A percentile compares a stretch with the other conserved stretches of the same genome.
Evolutionary conservation across 2,888 invertebrate species (phyloP).

Genomic region (Spicauda simplicius): DNA sequence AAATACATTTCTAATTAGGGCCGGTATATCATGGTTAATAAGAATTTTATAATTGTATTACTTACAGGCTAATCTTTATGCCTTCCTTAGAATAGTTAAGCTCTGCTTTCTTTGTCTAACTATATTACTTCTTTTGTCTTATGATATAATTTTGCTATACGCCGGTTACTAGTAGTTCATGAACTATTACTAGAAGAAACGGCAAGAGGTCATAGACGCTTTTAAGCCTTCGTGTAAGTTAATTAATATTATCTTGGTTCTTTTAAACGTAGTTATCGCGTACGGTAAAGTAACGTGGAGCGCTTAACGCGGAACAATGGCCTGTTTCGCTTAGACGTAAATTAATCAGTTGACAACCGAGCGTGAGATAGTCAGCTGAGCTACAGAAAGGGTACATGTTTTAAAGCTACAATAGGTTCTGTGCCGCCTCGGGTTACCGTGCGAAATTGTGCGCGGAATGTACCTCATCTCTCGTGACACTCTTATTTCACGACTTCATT

Average conservation of each 20-base stretch:
- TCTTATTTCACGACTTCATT: constrained; percentile 44
- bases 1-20: too few relatives aligned
- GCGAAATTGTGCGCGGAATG: constrained; percentile 62
- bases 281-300: constrained; percentile 28
- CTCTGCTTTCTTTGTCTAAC: too few relatives aligned
- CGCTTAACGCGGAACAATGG: constrained; percentile 48
- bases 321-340: constrained; percentile 46
- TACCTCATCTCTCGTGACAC: constrained; percentile 49
- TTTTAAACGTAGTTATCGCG: constrained; percentile 24
- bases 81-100: too few relatives aligned
- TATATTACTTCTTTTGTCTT: neutral
- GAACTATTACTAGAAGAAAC: constrained; percentile 6
- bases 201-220: neutral
- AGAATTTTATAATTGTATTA: too few relatives aligned
- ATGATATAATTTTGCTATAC: neutral
- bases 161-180: neutral
- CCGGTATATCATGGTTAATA: too few relatives aligned
- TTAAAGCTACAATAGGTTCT: constrained; percentile 47
- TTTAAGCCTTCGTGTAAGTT: constrained; percentile 17
- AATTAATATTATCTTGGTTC: constrained; percentile 28
- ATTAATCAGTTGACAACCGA: constrained; percentile 60
- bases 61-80: too few relatives aligned
- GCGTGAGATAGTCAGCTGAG: constrained; percentile 61
- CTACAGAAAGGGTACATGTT: constrained; percentile 43
- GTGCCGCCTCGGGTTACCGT: constrained; percentile 68